phyloP scores from a whole-genome alignment of 2,797 vertebrate species.

The Galaxias olidus region DNA sequence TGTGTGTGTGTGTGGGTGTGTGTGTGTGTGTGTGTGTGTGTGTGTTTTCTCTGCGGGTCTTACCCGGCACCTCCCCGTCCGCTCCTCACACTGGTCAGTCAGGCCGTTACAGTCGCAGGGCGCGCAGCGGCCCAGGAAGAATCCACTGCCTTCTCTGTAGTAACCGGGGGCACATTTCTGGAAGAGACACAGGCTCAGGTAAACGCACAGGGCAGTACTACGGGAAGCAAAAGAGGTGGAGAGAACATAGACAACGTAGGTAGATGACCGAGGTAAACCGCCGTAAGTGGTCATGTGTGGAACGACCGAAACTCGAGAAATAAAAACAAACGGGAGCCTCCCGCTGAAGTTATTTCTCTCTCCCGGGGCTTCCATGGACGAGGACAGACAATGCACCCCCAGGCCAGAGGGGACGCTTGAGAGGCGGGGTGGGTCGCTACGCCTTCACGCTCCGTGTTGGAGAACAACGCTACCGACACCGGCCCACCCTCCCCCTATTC shows the following conservation, averaged over 20 bases:
- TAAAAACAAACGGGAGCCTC: too few relatives aligned
- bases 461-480: too few relatives aligned
- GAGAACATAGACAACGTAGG: too few relatives aligned
- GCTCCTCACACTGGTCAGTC: slow-evolving; percentile 83
- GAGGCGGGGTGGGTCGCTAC: slow-evolving; percentile 1
- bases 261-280: too few relatives aligned
- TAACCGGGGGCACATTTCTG: slow-evolving; percentile 86
- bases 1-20: slow-evolving; percentile 1
- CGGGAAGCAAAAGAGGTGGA: too few relatives aligned
- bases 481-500: too few relatives aligned
- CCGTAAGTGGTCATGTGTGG: too few relatives aligned
- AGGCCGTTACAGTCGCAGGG: slow-evolving; percentile 88
- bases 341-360: too few relatives aligned
- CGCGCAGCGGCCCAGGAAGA: slow-evolving; percentile 77
- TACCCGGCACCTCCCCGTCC: slow-evolving; percentile 88
- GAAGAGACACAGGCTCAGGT: slow-evolving; percentile 11
- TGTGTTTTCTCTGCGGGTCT: slow-evolving; percentile 63
- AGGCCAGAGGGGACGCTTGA: not conserved
- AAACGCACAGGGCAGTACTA: too few relatives aligned
- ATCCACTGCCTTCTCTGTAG: slow-evolving; percentile 78
- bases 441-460: too few relatives aligned
- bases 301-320: too few relatives aligned
- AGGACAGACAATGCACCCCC: too few relatives aligned
- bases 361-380: not conserved
- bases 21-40: slow-evolving; percentile 9